phyloP scores from a whole-genome alignment of 1,140 invertebrate genomes.

The Asbolus verrucosus region DNA sequence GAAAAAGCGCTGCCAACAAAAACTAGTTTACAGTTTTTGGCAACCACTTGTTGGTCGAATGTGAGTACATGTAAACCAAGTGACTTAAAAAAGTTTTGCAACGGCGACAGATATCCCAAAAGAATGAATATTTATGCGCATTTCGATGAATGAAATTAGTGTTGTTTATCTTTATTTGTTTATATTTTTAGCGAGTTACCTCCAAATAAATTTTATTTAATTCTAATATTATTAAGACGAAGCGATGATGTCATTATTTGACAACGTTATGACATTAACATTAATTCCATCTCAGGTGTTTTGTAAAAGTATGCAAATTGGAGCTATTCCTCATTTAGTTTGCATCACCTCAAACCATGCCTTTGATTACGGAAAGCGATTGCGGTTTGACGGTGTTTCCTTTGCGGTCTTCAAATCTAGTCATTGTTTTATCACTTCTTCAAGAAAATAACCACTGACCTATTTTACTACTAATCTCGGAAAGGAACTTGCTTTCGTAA shows the following conservation, averaged over 20 bases:
- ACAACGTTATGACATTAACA: background rate
- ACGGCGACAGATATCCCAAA: too few relatives aligned
- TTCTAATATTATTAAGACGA: background rate
- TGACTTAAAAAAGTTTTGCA: too few relatives aligned
- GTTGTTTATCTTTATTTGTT: background rate
- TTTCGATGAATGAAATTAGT: background rate
- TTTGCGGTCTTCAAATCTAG: background rate
- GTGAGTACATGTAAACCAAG: too few relatives aligned
- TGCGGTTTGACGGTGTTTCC: background rate
- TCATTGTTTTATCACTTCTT: conserved; percentile 1
- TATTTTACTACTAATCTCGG: conserved; percentile 7
- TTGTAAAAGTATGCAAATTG: conserved; percentile 2
- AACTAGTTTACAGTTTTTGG: too few relatives aligned
- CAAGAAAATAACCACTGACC: background rate
- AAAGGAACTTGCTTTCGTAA: conserved; percentile 5
- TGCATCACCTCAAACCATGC: background rate
- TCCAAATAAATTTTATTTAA: background rate
- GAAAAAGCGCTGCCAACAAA: too few relatives aligned
- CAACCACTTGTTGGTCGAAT: too few relatives aligned
- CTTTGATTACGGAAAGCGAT: background rate
- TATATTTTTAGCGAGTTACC: conserved; percentile 5
- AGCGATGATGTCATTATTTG: background rate
- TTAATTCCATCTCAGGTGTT: too few relatives aligned
- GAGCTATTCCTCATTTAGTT: background rate
- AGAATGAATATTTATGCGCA: conserved; percentile 1